A percentile compares a stretch with the other conserved stretches of the same genome.
phyloP scores from a whole-genome alignment of 2,113 vertebrate genomes.

The Megaceryle torquata region DNA sequence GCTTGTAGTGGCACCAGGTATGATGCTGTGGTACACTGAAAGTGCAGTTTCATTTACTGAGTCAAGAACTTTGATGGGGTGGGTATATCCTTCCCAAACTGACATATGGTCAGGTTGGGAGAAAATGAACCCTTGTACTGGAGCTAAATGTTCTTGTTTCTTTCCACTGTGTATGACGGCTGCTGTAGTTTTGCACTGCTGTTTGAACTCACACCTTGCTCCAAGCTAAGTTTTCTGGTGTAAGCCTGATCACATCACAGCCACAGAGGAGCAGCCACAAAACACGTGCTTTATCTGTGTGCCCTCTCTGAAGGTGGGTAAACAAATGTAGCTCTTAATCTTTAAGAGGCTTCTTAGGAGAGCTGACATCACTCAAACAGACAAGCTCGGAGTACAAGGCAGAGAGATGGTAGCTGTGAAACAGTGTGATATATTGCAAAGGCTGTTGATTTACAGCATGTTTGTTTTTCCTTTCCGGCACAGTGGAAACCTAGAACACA shows the following conservation, averaged over 20 bases:
- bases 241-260: neutral
- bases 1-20: neutral
- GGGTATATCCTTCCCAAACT: neutral
- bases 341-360: neutral
- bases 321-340: neutral
- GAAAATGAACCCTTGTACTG: neutral
- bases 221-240: neutral
- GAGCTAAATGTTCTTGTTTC: neutral
- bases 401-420: neutral
- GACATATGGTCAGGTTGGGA: accelerated
- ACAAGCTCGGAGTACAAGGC: neutral
- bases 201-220: neutral
- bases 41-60: neutral
- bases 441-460: neutral
- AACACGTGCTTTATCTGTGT: neutral
- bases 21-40: neutral
- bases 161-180: neutral
- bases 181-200: neutral
- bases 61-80: neutral
- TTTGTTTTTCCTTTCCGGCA: conserved; percentile 14
- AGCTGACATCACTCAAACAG: neutral
- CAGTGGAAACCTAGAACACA: conserved; percentile 87
- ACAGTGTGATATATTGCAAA: neutral
- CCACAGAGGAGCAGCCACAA: neutral
- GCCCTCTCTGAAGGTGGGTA: neutral